Conservation (phyloP, 2,888 invertebrate genomes). For the Aleiodes alternator region DNA sequence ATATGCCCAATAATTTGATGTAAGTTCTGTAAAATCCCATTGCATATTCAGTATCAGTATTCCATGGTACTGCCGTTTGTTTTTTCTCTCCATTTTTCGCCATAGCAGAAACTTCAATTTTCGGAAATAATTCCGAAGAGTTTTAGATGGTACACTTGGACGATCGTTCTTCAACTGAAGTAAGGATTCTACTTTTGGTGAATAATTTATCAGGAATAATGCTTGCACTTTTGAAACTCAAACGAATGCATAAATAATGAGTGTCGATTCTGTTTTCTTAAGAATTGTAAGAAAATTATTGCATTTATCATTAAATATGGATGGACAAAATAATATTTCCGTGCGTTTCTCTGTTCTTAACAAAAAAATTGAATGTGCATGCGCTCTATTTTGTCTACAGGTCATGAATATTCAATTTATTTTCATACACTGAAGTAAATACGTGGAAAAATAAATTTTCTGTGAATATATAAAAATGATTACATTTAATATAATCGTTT, state of each 20-base stretch:
- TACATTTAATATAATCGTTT: too few relatives aligned
- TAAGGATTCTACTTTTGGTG: too few relatives aligned
- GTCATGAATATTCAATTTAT: too few relatives aligned
- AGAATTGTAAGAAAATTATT: not conserved
- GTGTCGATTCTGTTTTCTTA: not conserved
- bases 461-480: too few relatives aligned
- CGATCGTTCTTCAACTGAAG: too few relatives aligned
- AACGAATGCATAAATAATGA: not conserved
- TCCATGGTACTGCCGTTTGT: conserved; percentile 38
- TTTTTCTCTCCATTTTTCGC: not conserved
- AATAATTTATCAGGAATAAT: too few relatives aligned
- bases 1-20: conserved; percentile 41
- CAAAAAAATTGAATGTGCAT: not conserved
- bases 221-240: not conserved
- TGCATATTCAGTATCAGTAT: conserved; percentile 46
- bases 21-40: conserved; percentile 45
- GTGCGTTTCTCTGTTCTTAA: not conserved
- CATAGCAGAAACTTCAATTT: not conserved
- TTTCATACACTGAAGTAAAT: too few relatives aligned
- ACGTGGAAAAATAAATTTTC: too few relatives aligned
- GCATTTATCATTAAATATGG: not conserved
- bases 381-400: too few relatives aligned
- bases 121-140: not conserved
- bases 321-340: not conserved
- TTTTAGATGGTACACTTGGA: too few relatives aligned